Conservation (phyloP, 2,888 invertebrate species). For the Cynaeus angustus region DNA sequence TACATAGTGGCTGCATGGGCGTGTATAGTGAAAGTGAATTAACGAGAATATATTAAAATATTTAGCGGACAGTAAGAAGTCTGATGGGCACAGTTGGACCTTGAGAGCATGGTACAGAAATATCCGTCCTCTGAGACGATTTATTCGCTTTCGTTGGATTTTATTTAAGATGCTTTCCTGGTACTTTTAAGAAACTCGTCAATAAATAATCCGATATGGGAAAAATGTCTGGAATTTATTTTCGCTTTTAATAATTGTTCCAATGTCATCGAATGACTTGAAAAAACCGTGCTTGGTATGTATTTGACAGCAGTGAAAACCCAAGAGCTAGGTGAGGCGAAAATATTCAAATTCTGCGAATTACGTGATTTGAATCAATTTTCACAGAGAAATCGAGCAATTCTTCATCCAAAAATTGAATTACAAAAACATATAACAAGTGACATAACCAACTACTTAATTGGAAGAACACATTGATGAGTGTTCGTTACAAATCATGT, state of each 20-base stretch:
- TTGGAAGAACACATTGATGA: slow-evolving; percentile 1
- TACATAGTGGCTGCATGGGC: slow-evolving; percentile 53
- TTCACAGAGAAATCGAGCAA: slow-evolving; percentile 30
- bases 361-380: slow-evolving; percentile 26
- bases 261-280: not conserved
- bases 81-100: slow-evolving; percentile 50
- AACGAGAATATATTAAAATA: slow-evolving; percentile 64
- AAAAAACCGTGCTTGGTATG: slow-evolving; percentile 9
- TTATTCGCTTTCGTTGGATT: slow-evolving; percentile 38
- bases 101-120: slow-evolving; percentile 40
- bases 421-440: not conserved
- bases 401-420: not conserved
- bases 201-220: not conserved
- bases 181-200: not conserved
- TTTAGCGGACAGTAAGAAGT: slow-evolving; percentile 48
- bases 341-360: slow-evolving; percentile 30
- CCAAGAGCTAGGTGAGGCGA: slow-evolving; percentile 24
- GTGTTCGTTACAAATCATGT: not conserved
- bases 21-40: slow-evolving; percentile 65
- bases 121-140: slow-evolving; percentile 21
- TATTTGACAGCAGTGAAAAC: slow-evolving; percentile 24
- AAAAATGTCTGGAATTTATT: not conserved
- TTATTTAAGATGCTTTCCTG: slow-evolving; percentile 15
- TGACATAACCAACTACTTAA: not conserved
- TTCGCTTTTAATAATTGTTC: not conserved